Percentiles rank a stretch among this genome's conserved stretches.
These are phyloP conservation scores for Nomada lathburiana DNA, from an alignment of 2,888 invertebrate species.

Conservation along the genomic window DNA sequence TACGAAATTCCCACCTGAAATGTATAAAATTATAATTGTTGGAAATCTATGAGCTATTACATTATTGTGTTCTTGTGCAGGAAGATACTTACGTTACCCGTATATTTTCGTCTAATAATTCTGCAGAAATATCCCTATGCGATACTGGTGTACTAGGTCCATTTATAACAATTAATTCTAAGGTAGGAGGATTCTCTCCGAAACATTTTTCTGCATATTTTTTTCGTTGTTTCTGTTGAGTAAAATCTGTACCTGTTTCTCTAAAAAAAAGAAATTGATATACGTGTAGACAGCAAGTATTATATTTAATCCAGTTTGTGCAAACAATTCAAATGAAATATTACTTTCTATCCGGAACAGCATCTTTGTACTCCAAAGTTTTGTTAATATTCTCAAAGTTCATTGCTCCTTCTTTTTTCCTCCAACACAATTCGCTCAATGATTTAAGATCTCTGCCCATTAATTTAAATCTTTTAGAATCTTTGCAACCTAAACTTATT, in stretches of 20 bases:
- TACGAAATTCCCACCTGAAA: conserved; percentile 79
- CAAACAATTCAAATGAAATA: conserved; percentile 12
- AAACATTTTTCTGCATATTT: conserved; percentile 74
- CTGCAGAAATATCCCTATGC: conserved; percentile 51
- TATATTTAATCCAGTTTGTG: not conserved
- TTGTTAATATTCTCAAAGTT: conserved; percentile 41
- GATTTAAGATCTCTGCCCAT: conserved; percentile 76
- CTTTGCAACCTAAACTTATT: conserved; percentile 65
- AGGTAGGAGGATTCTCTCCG: conserved; percentile 72
- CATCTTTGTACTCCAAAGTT: conserved; percentile 34
- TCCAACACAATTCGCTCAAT: conserved; percentile 71
- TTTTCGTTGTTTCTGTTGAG: conserved; percentile 73
- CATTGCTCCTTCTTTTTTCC: conserved; percentile 51
- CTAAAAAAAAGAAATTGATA: conserved; percentile 23
- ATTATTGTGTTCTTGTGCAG: not conserved
- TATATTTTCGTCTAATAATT: conserved; percentile 64
- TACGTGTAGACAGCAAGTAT: too few species aligned
- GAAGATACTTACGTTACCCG: conserved; percentile 66
- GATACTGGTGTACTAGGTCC: conserved; percentile 63
- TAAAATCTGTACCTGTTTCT: conserved; percentile 76
- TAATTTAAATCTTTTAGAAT: conserved; percentile 70
- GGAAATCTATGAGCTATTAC: not conserved
- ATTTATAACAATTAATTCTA: conserved; percentile 72
- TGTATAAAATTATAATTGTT: conserved; percentile 8
- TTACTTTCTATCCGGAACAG: conserved; percentile 56